phyloP scores from a whole-genome alignment of 2,888 invertebrate genomes.

The Dynastes tityus region DNA sequence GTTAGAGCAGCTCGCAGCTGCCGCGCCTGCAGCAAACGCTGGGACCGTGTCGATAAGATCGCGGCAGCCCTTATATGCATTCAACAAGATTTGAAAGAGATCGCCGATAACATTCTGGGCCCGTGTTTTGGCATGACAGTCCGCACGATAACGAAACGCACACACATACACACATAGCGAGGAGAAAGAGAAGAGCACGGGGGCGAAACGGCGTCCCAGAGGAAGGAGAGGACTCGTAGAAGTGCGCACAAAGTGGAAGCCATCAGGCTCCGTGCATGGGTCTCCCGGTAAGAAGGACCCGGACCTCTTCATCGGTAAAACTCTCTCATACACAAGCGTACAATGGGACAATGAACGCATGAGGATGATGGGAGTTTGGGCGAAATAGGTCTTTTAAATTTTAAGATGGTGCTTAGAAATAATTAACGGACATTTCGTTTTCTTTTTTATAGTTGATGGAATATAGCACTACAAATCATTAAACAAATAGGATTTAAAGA shows the following conservation, averaged over 20 bases:
- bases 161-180: constrained; percentile 59
- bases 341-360: no score
- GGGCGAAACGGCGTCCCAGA: neutral
- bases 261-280: constrained; percentile 22
- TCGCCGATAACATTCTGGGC: constrained; percentile 71
- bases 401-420: no score
- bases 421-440: no score
- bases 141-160: constrained; percentile 69
- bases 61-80: constrained; percentile 71
- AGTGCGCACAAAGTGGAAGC: constrained; percentile 34
- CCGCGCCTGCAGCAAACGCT: constrained; percentile 68
- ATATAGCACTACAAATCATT: neutral
- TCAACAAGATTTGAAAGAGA: constrained; percentile 73
- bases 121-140: constrained; percentile 73
- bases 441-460: neutral
- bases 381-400: no score
- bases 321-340: neutral
- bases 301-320: constrained; percentile 27
- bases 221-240: neutral
- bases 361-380: no score
- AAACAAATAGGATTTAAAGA: no score
- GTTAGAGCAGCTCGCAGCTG: constrained; percentile 65
- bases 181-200: no score
- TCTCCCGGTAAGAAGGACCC: constrained; percentile 10
- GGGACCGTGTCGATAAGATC: constrained; percentile 67